Percentiles rank a stretch among this genome's conserved stretches.
These are phyloP conservation scores for Dynastes hyllus DNA, from an alignment of 2,888 invertebrate species.

Conservation along the genomic window DNA sequence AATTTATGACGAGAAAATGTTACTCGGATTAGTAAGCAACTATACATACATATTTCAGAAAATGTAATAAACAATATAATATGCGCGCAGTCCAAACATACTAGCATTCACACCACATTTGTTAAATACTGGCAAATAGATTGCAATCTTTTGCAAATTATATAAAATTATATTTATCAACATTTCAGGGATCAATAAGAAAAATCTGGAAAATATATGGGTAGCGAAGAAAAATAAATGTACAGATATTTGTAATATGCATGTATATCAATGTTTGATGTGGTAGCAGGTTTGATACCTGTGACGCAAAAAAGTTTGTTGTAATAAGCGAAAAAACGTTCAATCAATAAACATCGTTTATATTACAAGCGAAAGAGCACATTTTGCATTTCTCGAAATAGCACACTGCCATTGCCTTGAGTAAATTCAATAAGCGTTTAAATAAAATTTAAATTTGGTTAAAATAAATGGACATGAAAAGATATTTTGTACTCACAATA, in stretches of 20 bases:
- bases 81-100: neutral
- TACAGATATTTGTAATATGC: neutral
- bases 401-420: no score
- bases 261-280: slow-evolving; percentile 9
- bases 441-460: neutral
- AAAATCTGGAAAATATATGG: slow-evolving; percentile 12
- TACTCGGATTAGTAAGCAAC: no score
- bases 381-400: no score
- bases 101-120: neutral
- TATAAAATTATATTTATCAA: neutral
- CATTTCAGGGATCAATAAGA: slow-evolving; percentile 5
- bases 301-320: neutral
- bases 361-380: no score
- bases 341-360: neutral
- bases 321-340: neutral
- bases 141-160: neutral
- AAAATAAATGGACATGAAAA: slow-evolving; percentile 1
- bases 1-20: no score
- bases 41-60: no score
- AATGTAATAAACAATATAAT: neutral
- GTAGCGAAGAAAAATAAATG: slow-evolving; percentile 15
- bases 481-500: slow-evolving; percentile 35
- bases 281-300: slow-evolving; percentile 2
- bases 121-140: neutral
- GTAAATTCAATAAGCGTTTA: no score